A percentile compares a stretch with the other conserved stretches of the same genome.
Conservation (phyloP, 2,888 invertebrate genomes). For the Bellardia bayeri region DNA sequence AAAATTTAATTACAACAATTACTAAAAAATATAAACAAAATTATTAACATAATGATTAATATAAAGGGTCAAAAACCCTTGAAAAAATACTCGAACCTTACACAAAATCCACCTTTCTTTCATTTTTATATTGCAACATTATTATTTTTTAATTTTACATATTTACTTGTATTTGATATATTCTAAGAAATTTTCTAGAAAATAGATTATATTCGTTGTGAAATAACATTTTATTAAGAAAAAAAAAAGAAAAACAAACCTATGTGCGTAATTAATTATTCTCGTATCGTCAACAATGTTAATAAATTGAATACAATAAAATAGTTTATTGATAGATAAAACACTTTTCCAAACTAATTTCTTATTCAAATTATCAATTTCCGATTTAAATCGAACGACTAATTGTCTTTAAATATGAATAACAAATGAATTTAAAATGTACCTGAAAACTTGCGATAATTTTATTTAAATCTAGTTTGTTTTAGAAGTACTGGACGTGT, state of each 20-base stretch:
- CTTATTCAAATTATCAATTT: slow-evolving; percentile 67
- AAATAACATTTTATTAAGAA: too few relatives aligned
- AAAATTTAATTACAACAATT: slow-evolving; percentile 29
- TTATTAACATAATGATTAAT: not conserved
- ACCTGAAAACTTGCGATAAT: not conserved
- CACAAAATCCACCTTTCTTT: too few relatives aligned
- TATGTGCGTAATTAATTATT: too few relatives aligned
- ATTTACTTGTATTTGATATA: too few relatives aligned
- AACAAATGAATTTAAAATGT: not conserved
- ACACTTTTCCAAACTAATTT: slow-evolving; percentile 47
- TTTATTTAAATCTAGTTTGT: slow-evolving; percentile 6
- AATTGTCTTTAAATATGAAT: slow-evolving; percentile 30
- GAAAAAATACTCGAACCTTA: not conserved
- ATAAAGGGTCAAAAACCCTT: not conserved
- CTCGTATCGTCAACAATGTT: not conserved
- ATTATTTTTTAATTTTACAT: too few relatives aligned
- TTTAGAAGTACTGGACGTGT: not conserved
- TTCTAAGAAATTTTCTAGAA: too few relatives aligned
- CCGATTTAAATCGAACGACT: slow-evolving; percentile 42
- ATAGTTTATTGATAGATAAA: not conserved
- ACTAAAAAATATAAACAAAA: not conserved
- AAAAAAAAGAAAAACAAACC: too few relatives aligned
- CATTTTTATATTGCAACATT: too few relatives aligned
- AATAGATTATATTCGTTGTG: too few relatives aligned
- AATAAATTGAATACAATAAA: not conserved